Evolutionary conservation across 1,140 invertebrate species (phyloP), one percentile per base, ranked within the genome.

Genomic region (Lordiphosa stackelbergi): DNA sequence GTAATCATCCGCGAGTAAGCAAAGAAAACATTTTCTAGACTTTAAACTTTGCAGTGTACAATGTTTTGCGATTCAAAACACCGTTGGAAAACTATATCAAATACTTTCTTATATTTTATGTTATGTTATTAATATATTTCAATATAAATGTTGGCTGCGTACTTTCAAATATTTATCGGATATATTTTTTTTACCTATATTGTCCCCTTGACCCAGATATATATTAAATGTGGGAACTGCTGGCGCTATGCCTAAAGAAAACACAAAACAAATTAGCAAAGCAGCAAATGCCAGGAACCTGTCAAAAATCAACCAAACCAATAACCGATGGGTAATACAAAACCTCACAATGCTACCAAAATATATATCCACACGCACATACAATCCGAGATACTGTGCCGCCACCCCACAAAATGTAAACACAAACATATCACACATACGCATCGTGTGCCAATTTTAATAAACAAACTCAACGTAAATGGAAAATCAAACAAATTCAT

Each of bases 401-500:
- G 28, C 40, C 16, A 28, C 57, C 54, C 31, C 38, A 45, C 38
- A 35, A 55, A 68, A 52, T 54, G 66, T 74, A 81, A 74, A 74
- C 58, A 79, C 70, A 53, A 61, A 22, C 55, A 68, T 57, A 71
- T 81, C 62, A 69, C 75, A 68, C 75, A 79, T 79, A 81, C 75
- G 75, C 71, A 60, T 55, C 65, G 75, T 79, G 75, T 79, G 75
- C 75, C 75, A 79, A 81, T 81, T 75, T 79, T 75, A 75, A 71
- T 79, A 79, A 75, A 79, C 75, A 79, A 79, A 79, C 75, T 71
- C 56, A 64, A 56, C 75, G 78, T 79, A 79, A 79, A 79, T 79
- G 75, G 71, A 79, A 79, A 79, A 81, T 75, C 75, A 79, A 79
- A 79, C 75, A 81, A 73, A 78, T 55, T 66, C 69, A 73, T 74